Percentiles rank a stretch among this genome's conserved stretches.
phyloP scores from a whole-genome alignment of 1,140 invertebrate species.

The Megalonaias nervosa region DNA sequence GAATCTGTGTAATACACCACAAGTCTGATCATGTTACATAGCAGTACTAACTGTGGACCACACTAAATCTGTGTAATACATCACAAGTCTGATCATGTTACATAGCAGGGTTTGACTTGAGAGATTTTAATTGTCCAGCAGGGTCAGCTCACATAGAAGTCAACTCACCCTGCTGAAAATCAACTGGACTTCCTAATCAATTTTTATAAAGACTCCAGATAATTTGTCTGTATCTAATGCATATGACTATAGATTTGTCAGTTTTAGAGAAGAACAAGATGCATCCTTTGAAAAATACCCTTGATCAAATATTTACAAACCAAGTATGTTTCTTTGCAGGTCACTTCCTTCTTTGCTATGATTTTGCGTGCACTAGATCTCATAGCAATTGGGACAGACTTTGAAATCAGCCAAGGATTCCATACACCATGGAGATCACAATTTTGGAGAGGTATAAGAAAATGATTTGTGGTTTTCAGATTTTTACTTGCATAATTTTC shows the following conservation, averaged over 20 bases:
- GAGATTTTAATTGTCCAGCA: too few relatives aligned
- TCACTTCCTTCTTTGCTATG: conserved; percentile 52
- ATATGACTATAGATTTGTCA: neutral
- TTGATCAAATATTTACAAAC: neutral
- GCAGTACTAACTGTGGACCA: too few relatives aligned
- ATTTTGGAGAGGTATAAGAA: conserved; percentile 44
- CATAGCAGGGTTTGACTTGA: too few relatives aligned
- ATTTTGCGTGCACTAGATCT: conserved; percentile 53
- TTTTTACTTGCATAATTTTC: too few relatives aligned
- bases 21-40: too few relatives aligned
- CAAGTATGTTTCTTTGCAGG: conserved; percentile 37
- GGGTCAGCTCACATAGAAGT: too few relatives aligned
- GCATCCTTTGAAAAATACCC: neutral
- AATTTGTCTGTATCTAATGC: neutral
- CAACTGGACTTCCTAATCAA: neutral
- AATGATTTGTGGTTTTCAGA: too few relatives aligned
- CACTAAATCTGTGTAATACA: too few relatives aligned
- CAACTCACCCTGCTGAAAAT: neutral
- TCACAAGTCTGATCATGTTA: too few relatives aligned
- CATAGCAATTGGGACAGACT: conserved; percentile 48
- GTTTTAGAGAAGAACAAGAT: neutral
- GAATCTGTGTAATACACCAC: too few relatives aligned
- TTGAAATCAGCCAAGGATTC: conserved; percentile 62
- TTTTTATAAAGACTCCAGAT: too few relatives aligned
- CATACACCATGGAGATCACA: conserved; percentile 60